Base-by-base conservation (phyloP, 2,888 invertebrate genomes). In the Oxystoma pomonae region DNA sequence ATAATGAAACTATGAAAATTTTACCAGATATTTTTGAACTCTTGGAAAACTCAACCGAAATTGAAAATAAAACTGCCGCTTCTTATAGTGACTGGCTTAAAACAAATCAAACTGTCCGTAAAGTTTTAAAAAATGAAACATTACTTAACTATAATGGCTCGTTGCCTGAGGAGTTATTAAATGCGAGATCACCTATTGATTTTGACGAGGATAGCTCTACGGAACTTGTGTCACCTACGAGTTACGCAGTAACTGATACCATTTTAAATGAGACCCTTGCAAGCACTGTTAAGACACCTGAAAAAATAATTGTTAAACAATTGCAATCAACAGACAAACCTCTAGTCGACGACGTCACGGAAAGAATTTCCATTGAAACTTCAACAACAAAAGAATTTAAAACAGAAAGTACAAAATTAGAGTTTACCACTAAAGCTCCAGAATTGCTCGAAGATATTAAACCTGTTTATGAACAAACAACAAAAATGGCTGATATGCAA, bases 41-140 rank as follows among this genome's bases (percentile, higher is more conserved):
- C 1, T 65, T 75, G 19, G 73, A 69, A 59, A 76, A 76, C 62
- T 73, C 72, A 60, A 74, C 75, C 9, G 65, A 68, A 19, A 69
- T 70, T 16, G 62, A 66, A 59, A 74, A 72, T 56, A 73, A 71
- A 58, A 35, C 3, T 35, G 5, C 12, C 35, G 58, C 60, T 2
- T 70, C 75, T 12, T 62, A 75, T 57, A 67, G 68, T 57, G 75
- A 76, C 65, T 79, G 78, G 79, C 63, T 80, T 56, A 80, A 79
- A 69, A 20, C 49, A 1, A 19, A 18, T 2, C 12, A 21, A 17
- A 35, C 35, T 35, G 35, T 35, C 35, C 65, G 65, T 49, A 16
- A 55, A 18, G 16, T 59, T 7, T 55, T 20, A 7, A 64, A 55
- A 35, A 60, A 65, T 20, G 63, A 61, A 7, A 62, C 65, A 2